phyloP scores from a whole-genome alignment of 1,140 invertebrate species.

The Neuroterus valhalla region DNA sequence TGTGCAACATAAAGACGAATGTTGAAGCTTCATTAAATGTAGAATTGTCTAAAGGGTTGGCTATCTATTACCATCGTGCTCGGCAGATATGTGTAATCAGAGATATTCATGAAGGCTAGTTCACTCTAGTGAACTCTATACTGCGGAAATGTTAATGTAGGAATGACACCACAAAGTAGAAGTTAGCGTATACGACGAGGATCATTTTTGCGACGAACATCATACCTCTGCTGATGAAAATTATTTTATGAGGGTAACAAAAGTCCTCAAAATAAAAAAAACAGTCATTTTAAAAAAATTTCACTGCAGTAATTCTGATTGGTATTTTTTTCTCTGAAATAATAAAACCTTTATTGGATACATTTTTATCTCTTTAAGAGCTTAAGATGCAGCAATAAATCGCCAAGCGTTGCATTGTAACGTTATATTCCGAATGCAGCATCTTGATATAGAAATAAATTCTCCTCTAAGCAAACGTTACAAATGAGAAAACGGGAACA shows the following conservation, averaged over 20 bases:
- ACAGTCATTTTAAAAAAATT: too few relatives aligned
- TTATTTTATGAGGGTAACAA: too few relatives aligned
- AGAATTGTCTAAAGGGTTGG: slow-evolving; percentile 18
- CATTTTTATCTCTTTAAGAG: too few relatives aligned
- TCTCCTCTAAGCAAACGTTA: slow-evolving; percentile 13
- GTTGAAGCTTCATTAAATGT: slow-evolving; percentile 16
- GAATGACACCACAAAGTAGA: slow-evolving; percentile 23
- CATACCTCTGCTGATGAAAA: too few relatives aligned
- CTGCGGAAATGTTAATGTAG: slow-evolving; percentile 9
- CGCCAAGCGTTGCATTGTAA: neutral
- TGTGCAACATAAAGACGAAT: slow-evolving; percentile 15
- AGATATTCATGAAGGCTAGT: slow-evolving; percentile 11
- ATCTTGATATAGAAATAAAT: neutral
- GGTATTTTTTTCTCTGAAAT: too few relatives aligned
- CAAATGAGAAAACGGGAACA: slow-evolving; percentile 11
- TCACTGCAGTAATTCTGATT: too few relatives aligned
- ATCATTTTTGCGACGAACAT: too few relatives aligned
- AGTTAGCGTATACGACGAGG: neutral
- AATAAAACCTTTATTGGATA: too few relatives aligned
- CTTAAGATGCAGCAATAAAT: too few relatives aligned
- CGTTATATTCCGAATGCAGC: neutral
- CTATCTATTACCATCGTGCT: neutral
- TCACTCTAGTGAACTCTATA: slow-evolving; percentile 6
- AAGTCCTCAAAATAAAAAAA: too few relatives aligned
- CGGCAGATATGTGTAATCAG: slow-evolving; percentile 3